Percentiles rank a stretch among this genome's conserved stretches.
These are phyloP conservation scores for Thumatha senex DNA, from an alignment of 2,888 invertebrate species.

Conservation along the genomic window DNA sequence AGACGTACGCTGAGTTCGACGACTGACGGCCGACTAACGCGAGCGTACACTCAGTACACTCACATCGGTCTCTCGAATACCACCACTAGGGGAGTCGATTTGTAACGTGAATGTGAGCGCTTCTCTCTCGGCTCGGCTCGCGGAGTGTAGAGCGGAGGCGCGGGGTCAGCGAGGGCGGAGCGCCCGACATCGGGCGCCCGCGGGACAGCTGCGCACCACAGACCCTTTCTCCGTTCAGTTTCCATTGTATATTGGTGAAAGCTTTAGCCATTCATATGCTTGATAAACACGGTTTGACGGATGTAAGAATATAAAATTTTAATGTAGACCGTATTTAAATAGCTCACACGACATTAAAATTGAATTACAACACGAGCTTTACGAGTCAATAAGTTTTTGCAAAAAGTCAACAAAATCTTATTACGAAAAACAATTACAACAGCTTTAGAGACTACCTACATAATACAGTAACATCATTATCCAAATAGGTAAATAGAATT, in stretches of 20 bases:
- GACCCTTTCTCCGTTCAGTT: conserved; percentile 73
- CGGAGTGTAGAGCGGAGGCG: conserved; percentile 52
- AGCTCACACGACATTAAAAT: not conserved
- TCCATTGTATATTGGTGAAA: conserved; percentile 69
- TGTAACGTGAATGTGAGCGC: conserved; percentile 50
- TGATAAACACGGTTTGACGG: conserved; percentile 31
- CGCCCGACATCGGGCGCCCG: conserved; percentile 64
- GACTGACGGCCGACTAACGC: conserved; percentile 72
- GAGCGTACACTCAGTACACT: conserved; percentile 29
- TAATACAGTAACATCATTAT: not conserved
- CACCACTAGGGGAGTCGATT: conserved; percentile 40
- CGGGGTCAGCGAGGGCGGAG: conserved; percentile 73
- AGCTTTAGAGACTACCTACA: too few relatives aligned
- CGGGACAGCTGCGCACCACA: conserved; percentile 77
- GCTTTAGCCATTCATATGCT: conserved; percentile 49
- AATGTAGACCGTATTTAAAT: not conserved
- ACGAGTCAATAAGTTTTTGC: not conserved
- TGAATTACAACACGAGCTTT: not conserved
- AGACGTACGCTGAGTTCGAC: conserved; percentile 65
- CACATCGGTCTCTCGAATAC: conserved; percentile 32
- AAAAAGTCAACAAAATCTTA: too few relatives aligned
- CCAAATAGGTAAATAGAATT: not conserved
- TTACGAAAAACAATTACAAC: too few relatives aligned
- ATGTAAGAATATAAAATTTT: conserved; percentile 8
- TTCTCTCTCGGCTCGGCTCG: conserved; percentile 37